Conservation (phyloP, 2,113 vertebrate genomes). For the Spilogale gracilis region DNA sequence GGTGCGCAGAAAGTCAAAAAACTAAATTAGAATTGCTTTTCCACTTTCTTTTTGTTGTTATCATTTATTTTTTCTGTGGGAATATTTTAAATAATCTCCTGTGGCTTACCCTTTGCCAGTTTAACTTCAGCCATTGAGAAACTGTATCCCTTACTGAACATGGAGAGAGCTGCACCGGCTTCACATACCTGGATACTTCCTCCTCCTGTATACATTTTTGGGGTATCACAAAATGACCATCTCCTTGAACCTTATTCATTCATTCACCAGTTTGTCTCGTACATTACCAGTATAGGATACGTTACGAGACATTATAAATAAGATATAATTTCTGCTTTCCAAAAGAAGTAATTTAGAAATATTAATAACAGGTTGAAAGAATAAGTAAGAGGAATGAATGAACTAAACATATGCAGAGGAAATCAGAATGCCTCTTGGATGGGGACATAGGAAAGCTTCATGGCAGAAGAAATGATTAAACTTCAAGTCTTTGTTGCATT, state of each 20-base stretch:
- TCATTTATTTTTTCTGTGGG: background rate
- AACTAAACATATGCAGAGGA: background rate
- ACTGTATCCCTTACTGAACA: background rate
- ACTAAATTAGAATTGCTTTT: background rate
- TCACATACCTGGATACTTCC: background rate
- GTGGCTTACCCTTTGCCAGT: background rate
- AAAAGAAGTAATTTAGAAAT: constrained; percentile 22
- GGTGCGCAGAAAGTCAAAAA: background rate
- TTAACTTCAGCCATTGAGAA: background rate
- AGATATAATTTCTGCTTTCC: constrained; percentile 2
- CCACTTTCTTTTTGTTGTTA: background rate
- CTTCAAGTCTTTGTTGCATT: background rate
- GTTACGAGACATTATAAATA: background rate
- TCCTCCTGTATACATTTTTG: background rate
- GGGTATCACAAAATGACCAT: background rate
- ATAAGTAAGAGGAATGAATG: background rate
- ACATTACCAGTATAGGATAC: background rate
- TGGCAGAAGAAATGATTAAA: background rate
- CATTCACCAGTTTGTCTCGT: background rate
- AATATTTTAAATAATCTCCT: background rate
- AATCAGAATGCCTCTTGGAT: background rate
- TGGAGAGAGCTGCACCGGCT: background rate
- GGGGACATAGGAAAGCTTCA: background rate
- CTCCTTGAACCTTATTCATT: background rate
- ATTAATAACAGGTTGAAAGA: background rate